Base-by-base conservation (phyloP, 2,888 invertebrate genomes). In the Eupithecia subumbrata region DNA sequence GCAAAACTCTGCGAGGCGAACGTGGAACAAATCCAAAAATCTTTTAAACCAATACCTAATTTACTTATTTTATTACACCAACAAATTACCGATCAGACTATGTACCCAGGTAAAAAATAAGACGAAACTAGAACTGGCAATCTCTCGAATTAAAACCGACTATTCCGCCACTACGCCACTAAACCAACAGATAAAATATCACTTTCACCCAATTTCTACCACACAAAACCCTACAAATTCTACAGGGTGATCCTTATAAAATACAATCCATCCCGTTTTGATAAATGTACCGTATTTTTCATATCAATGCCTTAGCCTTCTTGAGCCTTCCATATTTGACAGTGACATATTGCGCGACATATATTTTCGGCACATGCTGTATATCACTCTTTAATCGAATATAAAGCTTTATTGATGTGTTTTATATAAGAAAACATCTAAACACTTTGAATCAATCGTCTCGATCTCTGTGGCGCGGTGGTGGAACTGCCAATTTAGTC, bases 321-420 rank as follows among this genome's bases (percentile, higher is more conserved):
- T 85, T 88, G 80, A 81, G 82, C 77, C 74, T 67, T 75, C 73
- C 73, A 79, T 72, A 73, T 79, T 52, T 83, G 89, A 91, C 90
- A 84, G 84, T 90, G 91, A 91, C 87, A 84, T 87, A 91, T 89
- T 81, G 83, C 81, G 60, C 78, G 80, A 83, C 83, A 88, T 87
- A 89, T 85, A 82, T 86, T 86, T 81, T 73, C 76, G 84, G 82
- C 86, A 85, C 88, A 85, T 75, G 80, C 83, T 85, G 84, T 87
- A 84, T 85, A 83, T 85, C 79, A 84, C 74, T 37, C 84, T 82
- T 83, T 89, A 91, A 91, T 91, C 89, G 89, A 89, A 89, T 89
- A 86, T 86, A 87, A 86, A 88, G 86, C 85, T 76, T 82, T 85
- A 82, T 82, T 81, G 82, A 82, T 82, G 79, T 66, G 68, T 64